These are phyloP conservation scores for Lepidocolaptes lacrymiger DNA, from an alignment of 2,797 vertebrate species.

Conservation along the genomic window DNA sequence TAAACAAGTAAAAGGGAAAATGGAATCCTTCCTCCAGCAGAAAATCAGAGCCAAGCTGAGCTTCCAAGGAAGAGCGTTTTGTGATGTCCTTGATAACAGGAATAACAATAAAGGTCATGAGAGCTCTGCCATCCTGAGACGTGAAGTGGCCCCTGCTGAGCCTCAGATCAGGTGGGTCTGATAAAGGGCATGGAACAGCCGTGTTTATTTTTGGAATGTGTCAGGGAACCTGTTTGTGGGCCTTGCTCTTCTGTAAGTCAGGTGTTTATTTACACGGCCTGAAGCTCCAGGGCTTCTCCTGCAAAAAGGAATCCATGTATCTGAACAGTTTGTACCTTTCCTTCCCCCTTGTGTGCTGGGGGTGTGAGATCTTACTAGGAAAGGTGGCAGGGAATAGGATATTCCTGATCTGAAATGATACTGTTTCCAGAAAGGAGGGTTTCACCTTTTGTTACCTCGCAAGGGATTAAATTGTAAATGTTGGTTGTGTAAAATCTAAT, in stretches of 20 bases:
- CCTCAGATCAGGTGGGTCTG: not conserved
- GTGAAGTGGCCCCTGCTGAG: not conserved
- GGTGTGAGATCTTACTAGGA: not conserved
- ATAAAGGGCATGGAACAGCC: not conserved
- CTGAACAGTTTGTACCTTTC: not conserved
- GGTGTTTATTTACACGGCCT: slow-evolving; percentile 6
- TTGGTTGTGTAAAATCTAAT: not conserved
- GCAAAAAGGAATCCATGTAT: not conserved
- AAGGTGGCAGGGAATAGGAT: not conserved
- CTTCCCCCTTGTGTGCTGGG: not conserved
- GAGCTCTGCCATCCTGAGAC: not conserved
- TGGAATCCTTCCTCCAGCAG: not conserved
- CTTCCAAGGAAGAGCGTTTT: not conserved
- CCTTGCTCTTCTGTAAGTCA: not conserved
- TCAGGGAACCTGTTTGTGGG: not conserved
- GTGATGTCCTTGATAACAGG: slow-evolving; percentile 10
- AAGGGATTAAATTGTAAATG: not conserved
- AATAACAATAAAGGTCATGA: not conserved
- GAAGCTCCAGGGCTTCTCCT: not conserved
- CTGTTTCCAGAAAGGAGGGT: not conserved
- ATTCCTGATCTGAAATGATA: not conserved
- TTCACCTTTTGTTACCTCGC: not conserved
- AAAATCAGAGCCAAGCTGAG: not conserved
- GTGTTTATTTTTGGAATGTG: slow-evolving; percentile 2
- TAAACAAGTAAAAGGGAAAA: not conserved